Evolutionary conservation across 2,113 vertebrate genomes (phyloP).

Genomic region (Phylloscopus trochiloides): DNA sequence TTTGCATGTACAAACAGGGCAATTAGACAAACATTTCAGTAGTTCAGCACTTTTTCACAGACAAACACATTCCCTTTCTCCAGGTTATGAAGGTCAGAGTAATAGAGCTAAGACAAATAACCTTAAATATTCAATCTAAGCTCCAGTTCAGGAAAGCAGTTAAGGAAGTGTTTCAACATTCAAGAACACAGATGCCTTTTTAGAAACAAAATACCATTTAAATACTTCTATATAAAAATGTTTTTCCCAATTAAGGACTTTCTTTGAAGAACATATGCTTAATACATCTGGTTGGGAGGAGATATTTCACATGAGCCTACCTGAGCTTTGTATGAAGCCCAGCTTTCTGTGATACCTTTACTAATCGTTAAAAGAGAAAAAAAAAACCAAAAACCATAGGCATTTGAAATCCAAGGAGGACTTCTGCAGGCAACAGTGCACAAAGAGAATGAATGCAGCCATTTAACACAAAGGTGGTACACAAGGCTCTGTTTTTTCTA

Average conservation of each 20-base stretch:
- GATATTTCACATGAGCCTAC: neutral
- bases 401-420: neutral
- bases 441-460: neutral
- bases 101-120: neutral
- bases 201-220: neutral
- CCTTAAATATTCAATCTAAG: neutral
- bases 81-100: neutral
- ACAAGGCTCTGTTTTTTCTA: neutral
- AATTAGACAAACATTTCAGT: neutral
- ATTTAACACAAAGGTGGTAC: neutral
- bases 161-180: neutral
- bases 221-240: neutral
- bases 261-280: neutral
- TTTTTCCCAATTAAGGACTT: neutral
- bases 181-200: neutral
- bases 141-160: neutral
- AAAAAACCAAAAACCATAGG: neutral
- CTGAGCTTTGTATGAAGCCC: neutral
- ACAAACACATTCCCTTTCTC: neutral
- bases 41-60: neutral
- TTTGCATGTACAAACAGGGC: neutral
- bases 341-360: neutral
- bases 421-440: neutral
- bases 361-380: neutral
- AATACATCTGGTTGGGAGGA: neutral